Evolutionary conservation across 2,888 invertebrate genomes (phyloP).

Genomic region (Chymomyza amoena): DNA sequence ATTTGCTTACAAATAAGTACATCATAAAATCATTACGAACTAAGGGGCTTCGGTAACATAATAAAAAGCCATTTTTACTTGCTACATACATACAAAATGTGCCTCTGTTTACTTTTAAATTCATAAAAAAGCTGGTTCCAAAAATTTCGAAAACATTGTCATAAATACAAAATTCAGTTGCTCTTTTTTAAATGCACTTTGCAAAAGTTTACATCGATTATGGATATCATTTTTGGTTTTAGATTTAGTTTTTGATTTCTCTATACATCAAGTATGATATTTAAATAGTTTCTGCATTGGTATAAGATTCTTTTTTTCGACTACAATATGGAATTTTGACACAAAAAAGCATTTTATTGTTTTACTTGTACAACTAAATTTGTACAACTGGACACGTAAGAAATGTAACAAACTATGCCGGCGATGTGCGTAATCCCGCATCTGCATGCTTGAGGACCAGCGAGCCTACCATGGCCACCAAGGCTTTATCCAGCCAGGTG

Average conservation of each 20-base stretch:
- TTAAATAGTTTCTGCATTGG: conserved; percentile 23
- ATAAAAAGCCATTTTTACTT: conserved; percentile 17
- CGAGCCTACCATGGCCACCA: conserved; percentile 90
- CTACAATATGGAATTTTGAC: conserved; percentile 56
- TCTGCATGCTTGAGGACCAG: conserved; percentile 80
- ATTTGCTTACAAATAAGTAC: conserved; percentile 62
- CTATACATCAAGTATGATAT: conserved; percentile 39
- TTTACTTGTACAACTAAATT: conserved; percentile 27
- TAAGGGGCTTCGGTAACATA: conserved; percentile 20
- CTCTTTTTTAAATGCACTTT: conserved; percentile 67
- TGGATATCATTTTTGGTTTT: conserved; percentile 25
- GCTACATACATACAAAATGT: neutral
- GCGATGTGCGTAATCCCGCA: conserved; percentile 52
- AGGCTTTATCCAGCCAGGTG: conserved; percentile 94
- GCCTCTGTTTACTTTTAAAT: neutral
- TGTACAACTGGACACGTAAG: neutral
- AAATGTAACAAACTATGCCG: conserved; percentile 25
- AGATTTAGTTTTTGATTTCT: conserved; percentile 23
- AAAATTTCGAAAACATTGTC: conserved; percentile 26
- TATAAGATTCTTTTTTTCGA: conserved; percentile 39
- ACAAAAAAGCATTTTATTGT: conserved; percentile 33
- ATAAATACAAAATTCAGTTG: conserved; percentile 32
- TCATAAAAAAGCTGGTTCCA: conserved; percentile 17
- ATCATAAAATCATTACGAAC: conserved; percentile 35
- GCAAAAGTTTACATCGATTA: conserved; percentile 51